Evolutionary conservation across 1,140 invertebrate species (phyloP).

Genomic region (roundworm (Caenorhabditis elegans)): DNA sequence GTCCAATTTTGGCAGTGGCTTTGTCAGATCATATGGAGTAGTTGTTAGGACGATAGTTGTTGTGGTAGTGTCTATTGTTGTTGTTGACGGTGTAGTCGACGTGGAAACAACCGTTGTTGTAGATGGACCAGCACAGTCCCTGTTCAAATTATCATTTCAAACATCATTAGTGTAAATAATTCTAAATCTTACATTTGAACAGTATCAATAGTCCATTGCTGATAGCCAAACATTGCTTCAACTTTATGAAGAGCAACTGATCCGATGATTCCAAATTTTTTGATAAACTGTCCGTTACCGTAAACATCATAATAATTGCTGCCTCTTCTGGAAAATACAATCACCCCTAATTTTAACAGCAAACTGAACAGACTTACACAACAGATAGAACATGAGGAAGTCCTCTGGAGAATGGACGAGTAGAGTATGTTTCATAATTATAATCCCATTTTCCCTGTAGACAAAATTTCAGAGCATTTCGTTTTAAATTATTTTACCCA

Average conservation of each 20-base stretch:
- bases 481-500: not conserved
- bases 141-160: too few relatives aligned
- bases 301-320: not conserved
- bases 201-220: not conserved
- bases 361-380: not conserved
- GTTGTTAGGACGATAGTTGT: not conserved
- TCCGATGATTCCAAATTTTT: not conserved
- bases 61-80: not conserved
- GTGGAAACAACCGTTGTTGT: too few relatives aligned
- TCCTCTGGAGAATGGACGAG: not conserved
- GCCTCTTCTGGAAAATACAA: not conserved
- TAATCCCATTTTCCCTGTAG: not conserved
- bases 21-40: not conserved
- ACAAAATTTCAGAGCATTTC: not conserved
- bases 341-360: too few relatives aligned
- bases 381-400: not conserved
- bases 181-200: not conserved
- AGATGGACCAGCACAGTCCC: not conserved
- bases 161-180: too few relatives aligned
- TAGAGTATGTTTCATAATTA: not conserved
- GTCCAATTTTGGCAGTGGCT: not conserved
- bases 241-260: not conserved
- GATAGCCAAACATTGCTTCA: not conserved
- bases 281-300: not conserved
- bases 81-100: too few relatives aligned